Conservation (phyloP, 2,888 invertebrate genomes). For the Pardosa pseudoannulata region DNA sequence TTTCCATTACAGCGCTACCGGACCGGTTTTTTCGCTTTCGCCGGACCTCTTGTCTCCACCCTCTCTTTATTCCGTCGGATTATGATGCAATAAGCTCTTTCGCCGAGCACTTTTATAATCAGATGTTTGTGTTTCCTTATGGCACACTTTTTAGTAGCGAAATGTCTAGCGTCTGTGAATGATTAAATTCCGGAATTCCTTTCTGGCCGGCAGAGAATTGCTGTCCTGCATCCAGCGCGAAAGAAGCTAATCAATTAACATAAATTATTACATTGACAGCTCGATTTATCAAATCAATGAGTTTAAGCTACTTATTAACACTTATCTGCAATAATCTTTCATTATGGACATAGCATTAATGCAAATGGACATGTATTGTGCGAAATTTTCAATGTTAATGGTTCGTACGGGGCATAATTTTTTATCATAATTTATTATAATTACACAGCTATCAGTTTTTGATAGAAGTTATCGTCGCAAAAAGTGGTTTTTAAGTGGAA, state of each 20-base stretch:
- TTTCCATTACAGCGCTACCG: too few species aligned
- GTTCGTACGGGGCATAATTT: not conserved
- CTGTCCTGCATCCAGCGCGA: too few species aligned
- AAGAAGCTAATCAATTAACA: not conserved
- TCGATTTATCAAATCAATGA: not conserved
- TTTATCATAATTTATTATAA: not conserved
- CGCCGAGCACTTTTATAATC: too few species aligned
- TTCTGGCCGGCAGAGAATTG: too few species aligned
- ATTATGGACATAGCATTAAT: conserved; percentile 1
- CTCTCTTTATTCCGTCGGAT: not conserved
- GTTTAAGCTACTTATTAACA: not conserved
- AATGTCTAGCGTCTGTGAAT: too few species aligned
- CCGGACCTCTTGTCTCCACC: too few species aligned
- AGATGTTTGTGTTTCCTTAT: not conserved
- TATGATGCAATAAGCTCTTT: too few species aligned
- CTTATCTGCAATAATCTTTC: not conserved
- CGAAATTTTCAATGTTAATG: not conserved
- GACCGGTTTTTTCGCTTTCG: not conserved
- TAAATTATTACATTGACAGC: not conserved
- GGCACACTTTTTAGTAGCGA: too few species aligned
- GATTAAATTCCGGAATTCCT: too few species aligned
- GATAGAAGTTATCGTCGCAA: too few species aligned
- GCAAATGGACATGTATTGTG: not conserved
- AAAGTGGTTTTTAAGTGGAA: too few species aligned
- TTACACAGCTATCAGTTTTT: too few species aligned